phyloP scores from a whole-genome alignment of 2,113 vertebrate genomes.

The Saccopteryx bilineata region DNA sequence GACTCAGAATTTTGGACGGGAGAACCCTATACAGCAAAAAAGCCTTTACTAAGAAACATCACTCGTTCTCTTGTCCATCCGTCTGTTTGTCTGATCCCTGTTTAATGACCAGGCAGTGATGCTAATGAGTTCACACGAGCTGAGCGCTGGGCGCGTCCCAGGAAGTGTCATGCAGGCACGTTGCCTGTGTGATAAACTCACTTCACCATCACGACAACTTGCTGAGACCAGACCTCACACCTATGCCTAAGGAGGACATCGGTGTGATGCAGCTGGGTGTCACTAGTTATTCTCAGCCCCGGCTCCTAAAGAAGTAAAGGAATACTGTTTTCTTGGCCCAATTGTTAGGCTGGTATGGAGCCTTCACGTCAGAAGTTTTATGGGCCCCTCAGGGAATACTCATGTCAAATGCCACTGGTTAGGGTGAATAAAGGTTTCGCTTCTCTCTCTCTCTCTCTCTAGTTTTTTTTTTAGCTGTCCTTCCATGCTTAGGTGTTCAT shows the following conservation, averaged over 20 bases:
- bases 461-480: neutral
- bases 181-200: neutral
- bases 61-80: neutral
- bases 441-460: neutral
- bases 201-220: neutral
- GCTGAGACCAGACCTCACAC: neutral
- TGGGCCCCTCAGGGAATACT: neutral
- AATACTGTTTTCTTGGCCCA: neutral
- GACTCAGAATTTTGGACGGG: neutral
- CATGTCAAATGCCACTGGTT: neutral
- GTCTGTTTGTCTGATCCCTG: neutral
- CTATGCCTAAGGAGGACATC: neutral
- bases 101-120: neutral
- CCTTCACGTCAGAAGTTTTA: neutral
- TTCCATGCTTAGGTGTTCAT: conserved; percentile 34
- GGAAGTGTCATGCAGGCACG: neutral
- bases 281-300: neutral
- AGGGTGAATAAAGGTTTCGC: neutral
- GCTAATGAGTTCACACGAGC: neutral
- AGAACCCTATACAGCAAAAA: neutral
- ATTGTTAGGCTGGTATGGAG: no score
- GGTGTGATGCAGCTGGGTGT: neutral
- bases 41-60: neutral
- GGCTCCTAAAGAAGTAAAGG: neutral
- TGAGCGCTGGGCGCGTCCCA: neutral